Evolutionary conservation across 2,888 invertebrate genomes (phyloP), one percentile per base, ranked within the genome.

Genomic region (Thera obeliscata): DNA sequence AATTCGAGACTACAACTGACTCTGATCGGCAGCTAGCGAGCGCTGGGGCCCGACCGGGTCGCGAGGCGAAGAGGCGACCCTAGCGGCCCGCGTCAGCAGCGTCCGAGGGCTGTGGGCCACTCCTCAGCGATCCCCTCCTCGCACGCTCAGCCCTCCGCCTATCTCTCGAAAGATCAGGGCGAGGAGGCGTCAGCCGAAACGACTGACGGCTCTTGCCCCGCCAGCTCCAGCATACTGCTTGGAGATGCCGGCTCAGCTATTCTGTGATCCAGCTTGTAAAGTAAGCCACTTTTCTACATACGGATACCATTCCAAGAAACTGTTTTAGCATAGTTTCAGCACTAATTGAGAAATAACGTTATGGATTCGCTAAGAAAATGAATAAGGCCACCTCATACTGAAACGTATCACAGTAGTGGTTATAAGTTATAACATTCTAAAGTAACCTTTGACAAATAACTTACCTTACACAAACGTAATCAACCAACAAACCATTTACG

Each of bases 1-100:
- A 33, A 71, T 61, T 52, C 8, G 67, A 67, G 72, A 70, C 65
- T 73, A 64, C 90, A 90, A 91, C 86, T 86, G 86, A 81, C 87
- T 89, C 92, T 88, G 77, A 89, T 93, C 89, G 92, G 90, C 93
- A 93, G 93, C 87, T 93, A 93, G 92, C 92, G 92, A 87, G 92
- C 93, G 90, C 90, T 90, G 89, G 87, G 88, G 86, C 86, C 85
- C 88, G 86, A 79, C 76, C 77, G 86, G 83, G 81, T 85, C 85
- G 82, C 80, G 82, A 74, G 84, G 81, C 78, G 85, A 87, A 79
- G 89, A 89, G 84, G 85, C 87, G 66, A 79, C 81, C 72, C 74
- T 91, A 71, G 87, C 90, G 67, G 84, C 88, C 68, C 78, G 86
- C 68, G 82, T 91, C 76, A 77, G 80, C 74, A 80, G 87, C 83